Base-by-base conservation (phyloP, 2,888 invertebrate species). In the Microctonus hyperodae region DNA sequence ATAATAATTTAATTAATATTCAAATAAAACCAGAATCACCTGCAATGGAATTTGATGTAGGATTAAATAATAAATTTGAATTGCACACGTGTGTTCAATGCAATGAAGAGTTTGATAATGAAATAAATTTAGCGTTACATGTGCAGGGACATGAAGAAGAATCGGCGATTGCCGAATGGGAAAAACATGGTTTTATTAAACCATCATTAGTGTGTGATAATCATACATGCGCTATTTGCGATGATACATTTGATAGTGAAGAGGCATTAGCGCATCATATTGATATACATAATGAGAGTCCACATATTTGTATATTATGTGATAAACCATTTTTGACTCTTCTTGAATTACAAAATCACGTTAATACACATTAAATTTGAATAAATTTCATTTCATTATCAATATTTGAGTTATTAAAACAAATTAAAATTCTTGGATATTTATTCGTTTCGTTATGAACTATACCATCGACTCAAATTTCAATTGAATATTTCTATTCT, bases 61-160 rank as follows among this genome's bases (percentile, higher is more conserved):
- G 68, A 22, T 58, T 50, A 3, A 69, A 69, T 40, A 31, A 60
- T 7, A 56, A 59, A 44, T 13, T 35, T n/a, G 56, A 72, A n/a
- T 3, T 65, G 2, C 78, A 77, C 61, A 73, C 66, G 0, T 83
- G 83, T 33, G 55, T 70, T 0, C 80, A 82, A 31, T 83, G 83
- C 56, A 53, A 72, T 1, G 76, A 80, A 33, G 61, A 55, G 4
- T 83, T 83, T 55, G 72, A 71, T 23, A 79, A 82, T 0, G 78
- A 81, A 40, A 72, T 81, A 60, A 65, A 79, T 25, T 63, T 83
- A 3, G 80, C 79, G n/a, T 79, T 82, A 70, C 83, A 83, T 31
- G 74, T 79, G 70, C 81, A 80, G 2, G 72, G 76, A 9, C 83
- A 83, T 57, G 81, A 81, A 28, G 82, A 83, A 55, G 82, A 83